phyloP scores from a whole-genome alignment of 2,113 vertebrate species.

The Mugil cephalus region DNA sequence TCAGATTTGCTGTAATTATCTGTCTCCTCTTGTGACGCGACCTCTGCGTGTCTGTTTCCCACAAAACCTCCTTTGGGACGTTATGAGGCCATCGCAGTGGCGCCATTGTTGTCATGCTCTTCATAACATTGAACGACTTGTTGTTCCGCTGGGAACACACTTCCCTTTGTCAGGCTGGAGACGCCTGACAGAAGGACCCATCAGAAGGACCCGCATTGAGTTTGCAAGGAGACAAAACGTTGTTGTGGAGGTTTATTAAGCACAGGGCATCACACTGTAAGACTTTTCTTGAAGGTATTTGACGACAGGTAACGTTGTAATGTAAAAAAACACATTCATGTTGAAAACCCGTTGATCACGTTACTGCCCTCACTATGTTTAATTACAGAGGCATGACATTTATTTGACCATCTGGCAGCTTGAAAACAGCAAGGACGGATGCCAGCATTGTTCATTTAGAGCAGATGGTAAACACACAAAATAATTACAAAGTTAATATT shows the following conservation, averaged over 20 bases:
- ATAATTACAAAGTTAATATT: neutral
- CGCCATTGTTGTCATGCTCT: slow-evolving; percentile 55
- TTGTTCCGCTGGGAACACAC: slow-evolving; percentile 53
- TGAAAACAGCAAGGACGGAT: neutral
- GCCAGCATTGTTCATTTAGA: neutral
- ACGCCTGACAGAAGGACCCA: slow-evolving; percentile 6
- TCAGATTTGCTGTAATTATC: slow-evolving; percentile 7
- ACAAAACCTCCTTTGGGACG: slow-evolving; percentile 35
- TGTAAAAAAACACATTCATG: neutral
- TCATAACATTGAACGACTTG: slow-evolving; percentile 55
- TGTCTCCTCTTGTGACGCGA: neutral
- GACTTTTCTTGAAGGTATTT: neutral
- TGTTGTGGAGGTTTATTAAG: slow-evolving; percentile 50
- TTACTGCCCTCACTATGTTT: neutral
- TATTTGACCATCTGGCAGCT: slow-evolving; percentile 25
- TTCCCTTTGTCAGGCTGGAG: slow-evolving; percentile 48
- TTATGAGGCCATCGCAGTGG: slow-evolving; percentile 47
- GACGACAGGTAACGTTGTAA: neutral
- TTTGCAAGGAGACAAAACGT: slow-evolving; percentile 1
- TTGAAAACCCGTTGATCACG: neutral
- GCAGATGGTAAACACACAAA: slow-evolving; percentile 10
- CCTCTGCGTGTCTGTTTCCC: slow-evolving; percentile 25
- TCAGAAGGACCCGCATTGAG: slow-evolving; percentile 42
- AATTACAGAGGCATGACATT: slow-evolving; percentile 9
- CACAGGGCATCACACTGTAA: slow-evolving; percentile 5